These are phyloP conservation scores for Bugula neritina DNA, from an alignment of 2,888 invertebrate genomes.

Conservation along the genomic window DNA sequence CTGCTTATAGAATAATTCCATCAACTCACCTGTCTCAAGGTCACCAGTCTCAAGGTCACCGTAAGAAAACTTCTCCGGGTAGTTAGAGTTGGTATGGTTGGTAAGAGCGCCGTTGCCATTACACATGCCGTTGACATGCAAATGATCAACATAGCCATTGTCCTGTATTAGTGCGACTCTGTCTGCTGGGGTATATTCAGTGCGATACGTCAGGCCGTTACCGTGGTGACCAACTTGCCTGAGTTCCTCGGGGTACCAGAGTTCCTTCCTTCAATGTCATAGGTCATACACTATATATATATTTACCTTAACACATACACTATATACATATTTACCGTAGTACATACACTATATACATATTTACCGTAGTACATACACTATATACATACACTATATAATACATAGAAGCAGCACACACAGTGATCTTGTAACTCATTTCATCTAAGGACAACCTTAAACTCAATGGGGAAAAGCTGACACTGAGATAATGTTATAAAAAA, in stretches of 20 bases:
- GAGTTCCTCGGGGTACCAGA: neutral
- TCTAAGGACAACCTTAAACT: no score
- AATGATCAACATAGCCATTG: neutral
- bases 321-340: no score
- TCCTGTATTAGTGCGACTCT: neutral
- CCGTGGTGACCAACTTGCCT: neutral
- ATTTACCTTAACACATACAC: no score
- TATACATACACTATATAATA: no score
- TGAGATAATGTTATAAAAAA: no score
- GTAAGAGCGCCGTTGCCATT: neutral
- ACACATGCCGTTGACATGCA: neutral
- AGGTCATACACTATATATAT: neutral
- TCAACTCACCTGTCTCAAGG: no score
- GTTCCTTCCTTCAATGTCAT: neutral
- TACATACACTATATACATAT: no score
- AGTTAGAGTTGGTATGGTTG: neutral
- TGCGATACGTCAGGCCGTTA: neutral
- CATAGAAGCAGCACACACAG: no score
- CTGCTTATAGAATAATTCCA: no score
- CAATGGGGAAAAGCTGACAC: no score
- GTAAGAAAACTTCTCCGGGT: neutral
- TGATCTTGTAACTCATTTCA: no score
- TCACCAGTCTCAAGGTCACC: neutral
- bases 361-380: no score
- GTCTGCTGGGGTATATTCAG: neutral